Percentiles rank a stretch among this genome's conserved stretches.
Conservation (phyloP, 2,888 invertebrate genomes). For the Cataglyphis albicans region DNA sequence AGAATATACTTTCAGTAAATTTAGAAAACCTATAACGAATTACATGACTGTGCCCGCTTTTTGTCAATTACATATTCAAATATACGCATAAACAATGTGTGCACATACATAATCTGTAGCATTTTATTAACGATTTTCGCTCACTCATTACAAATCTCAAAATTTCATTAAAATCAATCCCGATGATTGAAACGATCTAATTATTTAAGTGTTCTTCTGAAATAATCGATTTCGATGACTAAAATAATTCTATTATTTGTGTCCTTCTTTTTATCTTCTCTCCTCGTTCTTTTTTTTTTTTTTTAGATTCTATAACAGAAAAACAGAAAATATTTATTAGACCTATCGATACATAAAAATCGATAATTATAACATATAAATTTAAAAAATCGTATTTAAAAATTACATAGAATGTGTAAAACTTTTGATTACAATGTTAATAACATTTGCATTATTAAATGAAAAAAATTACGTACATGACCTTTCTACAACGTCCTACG, state of each 20-base stretch:
- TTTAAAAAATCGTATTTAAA: background rate
- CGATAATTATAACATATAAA: background rate
- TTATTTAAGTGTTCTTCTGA: background rate
- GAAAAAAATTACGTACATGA: conserved; percentile 47
- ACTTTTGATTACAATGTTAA: background rate
- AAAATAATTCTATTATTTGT: background rate
- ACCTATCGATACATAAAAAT: background rate
- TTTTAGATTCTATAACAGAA: conserved; percentile 20
- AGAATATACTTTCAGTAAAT: background rate
- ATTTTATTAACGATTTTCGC: conserved; percentile 15
- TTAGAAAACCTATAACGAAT: background rate
- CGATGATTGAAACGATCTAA: background rate
- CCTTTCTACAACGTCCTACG: conserved; percentile 37
- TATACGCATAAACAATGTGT: background rate
- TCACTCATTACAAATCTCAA: background rate
- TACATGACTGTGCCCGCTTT: background rate
- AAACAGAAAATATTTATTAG: conserved; percentile 7
- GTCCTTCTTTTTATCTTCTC: background rate
- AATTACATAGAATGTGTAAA: background rate
- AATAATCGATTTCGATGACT: background rate
- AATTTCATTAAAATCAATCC: background rate
- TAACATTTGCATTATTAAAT: background rate
- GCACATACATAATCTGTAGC: background rate
- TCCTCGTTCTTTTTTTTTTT: background rate
- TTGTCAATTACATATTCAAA: background rate